These are phyloP conservation scores for Cephalotes varians DNA, from an alignment of 2,888 invertebrate species.

Conservation along the genomic window DNA sequence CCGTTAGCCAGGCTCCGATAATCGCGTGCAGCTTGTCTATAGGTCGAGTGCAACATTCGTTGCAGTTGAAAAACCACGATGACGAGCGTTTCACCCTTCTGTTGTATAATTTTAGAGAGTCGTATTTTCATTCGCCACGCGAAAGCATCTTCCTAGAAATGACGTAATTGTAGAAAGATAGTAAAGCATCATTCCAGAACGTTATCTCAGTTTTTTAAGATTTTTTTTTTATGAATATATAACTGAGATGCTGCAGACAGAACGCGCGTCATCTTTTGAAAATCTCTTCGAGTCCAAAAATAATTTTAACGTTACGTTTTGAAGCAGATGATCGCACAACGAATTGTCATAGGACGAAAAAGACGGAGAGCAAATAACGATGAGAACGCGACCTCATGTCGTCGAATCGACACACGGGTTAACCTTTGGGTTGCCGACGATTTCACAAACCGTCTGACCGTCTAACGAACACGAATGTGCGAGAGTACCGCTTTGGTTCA, in stretches of 20 bases:
- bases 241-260: not conserved
- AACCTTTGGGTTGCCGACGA: constrained; percentile 67
- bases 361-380: constrained; percentile 20
- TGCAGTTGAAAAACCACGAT: constrained; percentile 15
- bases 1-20: constrained; percentile 73
- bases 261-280: not conserved
- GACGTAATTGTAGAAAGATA: not conserved
- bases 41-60: constrained; percentile 36
- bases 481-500: constrained; percentile 72
- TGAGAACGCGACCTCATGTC: constrained; percentile 31
- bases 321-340: not conserved
- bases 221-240: not conserved
- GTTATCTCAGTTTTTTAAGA: not conserved
- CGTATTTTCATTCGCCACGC: constrained; percentile 29
- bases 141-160: constrained; percentile 2
- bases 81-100: constrained; percentile 4
- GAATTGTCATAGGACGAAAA: not conserved
- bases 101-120: not conserved
- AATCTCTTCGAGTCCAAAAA: not conserved
- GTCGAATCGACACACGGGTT: constrained; percentile 54
- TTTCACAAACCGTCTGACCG: constrained; percentile 66
- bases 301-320: not conserved
- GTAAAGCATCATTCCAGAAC: not conserved
- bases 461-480: constrained; percentile 60
- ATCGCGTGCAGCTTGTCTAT: constrained; percentile 60